Percentiles rank a stretch among this genome's conserved stretches.
Conservation (phyloP, 2,113 vertebrate genomes). For the Syrrhaptes paradoxus region DNA sequence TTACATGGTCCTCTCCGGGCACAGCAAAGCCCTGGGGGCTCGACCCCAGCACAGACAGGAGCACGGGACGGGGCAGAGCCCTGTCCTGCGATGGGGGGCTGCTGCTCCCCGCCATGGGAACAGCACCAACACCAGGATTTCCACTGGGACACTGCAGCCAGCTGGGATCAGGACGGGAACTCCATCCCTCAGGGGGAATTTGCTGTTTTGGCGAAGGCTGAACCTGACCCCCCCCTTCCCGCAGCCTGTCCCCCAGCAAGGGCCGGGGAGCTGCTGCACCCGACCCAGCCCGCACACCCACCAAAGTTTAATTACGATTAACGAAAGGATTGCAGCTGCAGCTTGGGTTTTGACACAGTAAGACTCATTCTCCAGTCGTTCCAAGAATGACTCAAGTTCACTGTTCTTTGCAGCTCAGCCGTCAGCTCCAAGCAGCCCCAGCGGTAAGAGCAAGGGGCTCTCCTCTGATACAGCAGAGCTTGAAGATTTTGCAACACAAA, state of each 20-base stretch:
- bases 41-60: rapidly evolving
- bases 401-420: neutral
- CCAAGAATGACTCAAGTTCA: neutral
- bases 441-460: neutral
- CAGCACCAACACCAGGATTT: rapidly evolving
- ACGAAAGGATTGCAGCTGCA: constrained; percentile 10
- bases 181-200: rapidly evolving
- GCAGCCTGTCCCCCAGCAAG: neutral
- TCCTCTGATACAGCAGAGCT: neutral
- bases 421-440: neutral
- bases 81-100: rapidly evolving
- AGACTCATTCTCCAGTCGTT: neutral
- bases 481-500: neutral
- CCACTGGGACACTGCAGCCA: neutral
- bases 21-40: rapidly evolving
- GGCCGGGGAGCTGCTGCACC: neutral
- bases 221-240: neutral
- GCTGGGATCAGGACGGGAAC: neutral
- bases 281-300: neutral
- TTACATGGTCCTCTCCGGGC: rapidly evolving
- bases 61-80: neutral
- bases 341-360: neutral
- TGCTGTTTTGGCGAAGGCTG: neutral
- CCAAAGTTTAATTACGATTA: neutral
- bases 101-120: rapidly evolving